These are phyloP conservation scores for Cephus runcator DNA, from an alignment of 2,888 invertebrate species.

Conservation along the genomic window DNA sequence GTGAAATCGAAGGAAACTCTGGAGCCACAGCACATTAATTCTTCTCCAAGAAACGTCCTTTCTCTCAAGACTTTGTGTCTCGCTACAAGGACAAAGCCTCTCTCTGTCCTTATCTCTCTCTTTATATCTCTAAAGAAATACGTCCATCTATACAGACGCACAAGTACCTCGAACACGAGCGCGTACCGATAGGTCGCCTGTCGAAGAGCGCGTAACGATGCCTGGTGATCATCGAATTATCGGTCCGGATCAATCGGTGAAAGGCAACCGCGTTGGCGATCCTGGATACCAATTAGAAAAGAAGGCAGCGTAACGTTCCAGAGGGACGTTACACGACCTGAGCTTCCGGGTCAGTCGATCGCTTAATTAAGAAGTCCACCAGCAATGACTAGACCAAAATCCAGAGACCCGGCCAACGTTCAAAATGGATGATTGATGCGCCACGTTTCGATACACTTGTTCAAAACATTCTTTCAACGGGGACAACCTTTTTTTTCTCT, in stretches of 20 bases:
- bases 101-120: not conserved
- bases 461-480: conserved; percentile 1
- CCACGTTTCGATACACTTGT: not conserved
- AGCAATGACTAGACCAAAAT: not conserved
- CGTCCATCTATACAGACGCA: not conserved
- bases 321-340: not conserved
- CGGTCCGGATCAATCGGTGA: conserved; percentile 1
- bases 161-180: not conserved
- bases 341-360: conserved; percentile 3
- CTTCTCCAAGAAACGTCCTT: not conserved
- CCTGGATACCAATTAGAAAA: not conserved
- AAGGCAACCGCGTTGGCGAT: not conserved
- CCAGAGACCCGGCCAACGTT: not conserved
- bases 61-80: not conserved
- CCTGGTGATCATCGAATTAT: not conserved
- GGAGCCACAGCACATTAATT: not conserved
- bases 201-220: not conserved
- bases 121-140: not conserved
- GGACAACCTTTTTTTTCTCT: not conserved
- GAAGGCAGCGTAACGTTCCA: not conserved
- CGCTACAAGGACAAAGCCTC: not conserved
- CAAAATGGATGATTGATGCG: not conserved
- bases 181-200: not conserved
- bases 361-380: conserved; percentile 1
- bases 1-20: not conserved